Conservation (phyloP, 2,113 vertebrate genomes). For the Pyrgilauda ruficollis region DNA sequence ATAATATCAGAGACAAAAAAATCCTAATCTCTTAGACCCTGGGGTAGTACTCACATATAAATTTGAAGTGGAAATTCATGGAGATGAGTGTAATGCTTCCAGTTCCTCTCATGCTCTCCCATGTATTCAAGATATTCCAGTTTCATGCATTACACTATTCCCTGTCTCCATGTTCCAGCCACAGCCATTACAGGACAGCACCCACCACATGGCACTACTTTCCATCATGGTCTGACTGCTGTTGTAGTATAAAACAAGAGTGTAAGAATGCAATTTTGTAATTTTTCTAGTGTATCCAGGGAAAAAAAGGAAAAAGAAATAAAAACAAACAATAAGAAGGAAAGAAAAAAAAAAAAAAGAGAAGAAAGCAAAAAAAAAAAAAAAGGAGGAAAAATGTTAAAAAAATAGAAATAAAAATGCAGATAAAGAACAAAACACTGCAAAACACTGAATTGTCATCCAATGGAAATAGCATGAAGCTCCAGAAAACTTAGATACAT, state of each 20-base stretch:
- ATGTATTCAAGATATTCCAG: neutral
- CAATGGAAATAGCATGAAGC: neutral
- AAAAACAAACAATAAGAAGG: neutral
- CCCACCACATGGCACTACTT: neutral
- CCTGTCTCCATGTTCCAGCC: neutral
- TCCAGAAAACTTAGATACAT: neutral
- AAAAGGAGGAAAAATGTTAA: accelerated
- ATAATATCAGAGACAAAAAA: neutral
- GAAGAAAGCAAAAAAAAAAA: neutral
- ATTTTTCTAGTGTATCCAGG: neutral
- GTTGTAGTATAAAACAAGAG: neutral
- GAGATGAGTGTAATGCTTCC: neutral
- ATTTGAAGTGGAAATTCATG: neutral
- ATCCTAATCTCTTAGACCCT: neutral
- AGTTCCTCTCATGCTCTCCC: neutral
- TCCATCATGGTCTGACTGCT: neutral
- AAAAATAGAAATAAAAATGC: neutral
- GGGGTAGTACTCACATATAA: neutral
- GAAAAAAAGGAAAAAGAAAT: accelerated
- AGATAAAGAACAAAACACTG: neutral
- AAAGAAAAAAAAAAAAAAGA: neutral
- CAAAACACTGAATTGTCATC: neutral
- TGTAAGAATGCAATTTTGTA: neutral
- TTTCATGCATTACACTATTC: neutral
- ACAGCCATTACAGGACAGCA: neutral